Evolutionary conservation across 2,797 vertebrate species (phyloP).

Genomic region (Florisuga fusca): DNA sequence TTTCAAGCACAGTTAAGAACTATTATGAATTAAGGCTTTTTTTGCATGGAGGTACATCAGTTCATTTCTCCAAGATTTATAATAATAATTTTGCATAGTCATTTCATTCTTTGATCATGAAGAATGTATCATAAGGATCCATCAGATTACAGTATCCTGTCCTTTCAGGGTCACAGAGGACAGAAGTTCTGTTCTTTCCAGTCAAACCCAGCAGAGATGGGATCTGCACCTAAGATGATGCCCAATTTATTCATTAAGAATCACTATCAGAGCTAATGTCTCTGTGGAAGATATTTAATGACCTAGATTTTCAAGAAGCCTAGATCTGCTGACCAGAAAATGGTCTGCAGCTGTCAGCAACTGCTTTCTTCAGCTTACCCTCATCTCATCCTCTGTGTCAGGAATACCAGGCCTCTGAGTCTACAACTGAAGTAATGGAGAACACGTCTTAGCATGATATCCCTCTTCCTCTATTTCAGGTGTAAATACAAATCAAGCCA

Average conservation of each 20-base stretch:
- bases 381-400: background rate
- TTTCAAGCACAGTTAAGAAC: background rate
- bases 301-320: background rate
- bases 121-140: background rate
- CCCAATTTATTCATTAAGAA: background rate
- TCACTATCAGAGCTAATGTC: background rate
- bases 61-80: background rate
- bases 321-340: background rate
- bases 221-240: background rate
- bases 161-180: background rate
- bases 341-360: background rate
- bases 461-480: background rate
- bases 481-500: background rate
- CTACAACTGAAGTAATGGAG: background rate
- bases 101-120: background rate
- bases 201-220: background rate
- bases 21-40: background rate
- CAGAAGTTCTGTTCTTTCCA: background rate
- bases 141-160: background rate
- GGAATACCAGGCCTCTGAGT: background rate
- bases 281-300: background rate
- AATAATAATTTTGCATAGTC: background rate
- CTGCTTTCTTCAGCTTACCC: background rate
- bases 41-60: background rate
- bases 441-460: background rate